Evolutionary conservation across 2,888 invertebrate species (phyloP), one percentile per base, ranked within the genome.

Genomic region (Trypoxylon attenuatum): DNA sequence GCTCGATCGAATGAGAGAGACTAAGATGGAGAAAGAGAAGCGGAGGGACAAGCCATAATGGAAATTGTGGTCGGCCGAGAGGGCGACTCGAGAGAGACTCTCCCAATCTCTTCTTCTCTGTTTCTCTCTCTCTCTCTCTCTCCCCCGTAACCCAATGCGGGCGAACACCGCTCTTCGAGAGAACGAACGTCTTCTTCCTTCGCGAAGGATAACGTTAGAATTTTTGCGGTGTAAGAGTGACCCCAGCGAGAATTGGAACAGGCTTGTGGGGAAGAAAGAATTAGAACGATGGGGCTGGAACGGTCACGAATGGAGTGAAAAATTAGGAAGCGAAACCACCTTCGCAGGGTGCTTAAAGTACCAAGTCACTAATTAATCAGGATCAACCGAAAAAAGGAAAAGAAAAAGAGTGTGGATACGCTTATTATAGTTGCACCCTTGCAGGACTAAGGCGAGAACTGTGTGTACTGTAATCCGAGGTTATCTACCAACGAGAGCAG

Each of bases 21-120:
- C 58, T 22, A 38, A 23, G 54, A 57, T 19, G 10, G 33, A 6
- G 33, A 33, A 13, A 10, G 33, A 33, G n/a, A 33, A 33, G 13
- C n/a, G n/a, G 33, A 33, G 8, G 18, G 49, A 41, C 38, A 22
- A 21, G 39, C 53, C 49, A 49, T 63, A 69, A 71, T 71, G 62
- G 58, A 69, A 65, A 71, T 69, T 65, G 56, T 75, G 55, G 53
- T 49, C 60, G 50, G 33, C 41, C 29, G 55, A 49, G 38, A 49
- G 54, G 59, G 51, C 42, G 55, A 58, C 42, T 25, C 53, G 15
- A 33, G 33, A 33, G 19, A 45, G 42, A 18, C n/a, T 54, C 39
- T 22, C 6, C 18, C 10, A n/a, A n/a, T n/a, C n/a, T n/a, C n/a
- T n/a, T n/a, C 27, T 27, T 10, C 27, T 27, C 10, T 10, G 10